Evolutionary conservation across 2,888 invertebrate genomes (phyloP).

Genomic region (Scaptomyza flava): DNA sequence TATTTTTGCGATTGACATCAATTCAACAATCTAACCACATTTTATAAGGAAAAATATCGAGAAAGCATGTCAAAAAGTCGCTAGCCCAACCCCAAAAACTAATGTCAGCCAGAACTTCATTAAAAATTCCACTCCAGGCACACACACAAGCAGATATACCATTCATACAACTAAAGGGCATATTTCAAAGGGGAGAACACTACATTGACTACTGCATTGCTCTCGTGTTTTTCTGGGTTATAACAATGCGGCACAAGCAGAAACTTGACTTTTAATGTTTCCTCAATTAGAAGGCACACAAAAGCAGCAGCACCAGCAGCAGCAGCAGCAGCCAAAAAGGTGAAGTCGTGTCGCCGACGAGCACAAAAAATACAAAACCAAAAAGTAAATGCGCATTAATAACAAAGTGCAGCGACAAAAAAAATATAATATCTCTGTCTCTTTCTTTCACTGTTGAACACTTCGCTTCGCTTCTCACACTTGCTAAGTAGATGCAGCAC

Average conservation of each 20-base stretch:
- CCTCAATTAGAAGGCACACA: constrained; percentile 77
- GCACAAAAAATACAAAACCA: constrained; percentile 26
- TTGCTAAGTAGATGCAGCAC: constrained; percentile 69
- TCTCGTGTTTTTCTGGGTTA: constrained; percentile 77
- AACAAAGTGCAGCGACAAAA: constrained; percentile 60
- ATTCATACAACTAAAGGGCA: neutral
- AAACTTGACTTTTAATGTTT: constrained; percentile 78
- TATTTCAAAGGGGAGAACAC: constrained; percentile 10
- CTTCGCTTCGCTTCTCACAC: constrained; percentile 21
- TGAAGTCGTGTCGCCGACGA: constrained; percentile 50
- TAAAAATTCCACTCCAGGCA: constrained; percentile 20
- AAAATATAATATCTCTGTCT: neutral
- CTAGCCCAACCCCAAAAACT: constrained; percentile 9
- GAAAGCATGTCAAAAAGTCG: constrained; percentile 44
- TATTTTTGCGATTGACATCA: neutral
- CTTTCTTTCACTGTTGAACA: neutral
- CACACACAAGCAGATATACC: neutral
- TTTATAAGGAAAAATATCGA: neutral
- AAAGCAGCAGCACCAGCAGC: constrained; percentile 43
- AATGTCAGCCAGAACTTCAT: constrained; percentile 56
- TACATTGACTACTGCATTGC: constrained; percentile 65
- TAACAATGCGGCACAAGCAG: constrained; percentile 74
- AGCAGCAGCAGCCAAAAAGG: constrained; percentile 63
- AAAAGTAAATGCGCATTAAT: constrained; percentile 76
- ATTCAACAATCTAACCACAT: neutral